Evolutionary conservation across 2,797 vertebrate genomes (phyloP).

Genomic region (Peromyscus nudipes): DNA sequence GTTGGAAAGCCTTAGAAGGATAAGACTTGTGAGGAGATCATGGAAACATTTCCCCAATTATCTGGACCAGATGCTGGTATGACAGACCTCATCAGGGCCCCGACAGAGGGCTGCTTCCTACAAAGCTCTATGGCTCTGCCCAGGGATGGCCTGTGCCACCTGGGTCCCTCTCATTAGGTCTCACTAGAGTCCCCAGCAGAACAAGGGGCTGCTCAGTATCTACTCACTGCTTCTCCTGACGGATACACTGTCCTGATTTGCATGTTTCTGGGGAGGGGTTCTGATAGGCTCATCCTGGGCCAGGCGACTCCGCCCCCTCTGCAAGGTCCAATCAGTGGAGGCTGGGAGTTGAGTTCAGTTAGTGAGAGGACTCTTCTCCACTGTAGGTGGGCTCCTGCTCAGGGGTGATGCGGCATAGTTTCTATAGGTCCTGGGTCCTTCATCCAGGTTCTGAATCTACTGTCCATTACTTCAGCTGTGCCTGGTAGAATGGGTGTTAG

Average conservation of each 20-base stretch:
- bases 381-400: neutral
- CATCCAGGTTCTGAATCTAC: neutral
- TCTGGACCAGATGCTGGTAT: neutral
- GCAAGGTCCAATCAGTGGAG: neutral
- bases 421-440: accelerated
- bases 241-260: accelerated
- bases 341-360: neutral
- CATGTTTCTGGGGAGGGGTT: neutral
- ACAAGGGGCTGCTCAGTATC: neutral
- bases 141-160: neutral
- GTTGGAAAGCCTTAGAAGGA: neutral
- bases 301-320: neutral
- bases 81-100: neutral
- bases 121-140: neutral
- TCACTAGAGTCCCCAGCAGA: neutral
- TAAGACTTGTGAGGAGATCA: neutral
- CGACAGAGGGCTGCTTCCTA: neutral
- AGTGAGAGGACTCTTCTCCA: accelerated
- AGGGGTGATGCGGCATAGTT: neutral
- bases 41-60: neutral
- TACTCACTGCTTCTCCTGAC: neutral
- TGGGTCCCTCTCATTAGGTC: neutral
- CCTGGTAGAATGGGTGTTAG: neutral
- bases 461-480: neutral
- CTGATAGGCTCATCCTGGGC: neutral